Conservation (phyloP, 2,797 vertebrate species). For the Melopsittacus undulatus region DNA sequence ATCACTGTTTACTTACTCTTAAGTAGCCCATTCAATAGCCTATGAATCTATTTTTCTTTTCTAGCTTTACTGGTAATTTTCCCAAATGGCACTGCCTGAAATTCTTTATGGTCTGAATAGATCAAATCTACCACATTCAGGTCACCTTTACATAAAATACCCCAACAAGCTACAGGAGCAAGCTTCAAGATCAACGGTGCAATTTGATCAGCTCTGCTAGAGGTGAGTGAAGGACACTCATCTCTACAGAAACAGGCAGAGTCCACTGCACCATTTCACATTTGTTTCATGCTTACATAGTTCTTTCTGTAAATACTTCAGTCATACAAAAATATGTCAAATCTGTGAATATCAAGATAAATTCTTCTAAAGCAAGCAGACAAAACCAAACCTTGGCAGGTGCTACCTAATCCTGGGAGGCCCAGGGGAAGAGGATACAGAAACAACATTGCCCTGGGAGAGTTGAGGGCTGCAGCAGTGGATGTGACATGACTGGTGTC, state of each 20-base stretch:
- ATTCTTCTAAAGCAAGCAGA: background rate
- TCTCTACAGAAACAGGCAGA: background rate
- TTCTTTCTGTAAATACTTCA: background rate
- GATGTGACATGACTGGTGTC: rapidly evolving
- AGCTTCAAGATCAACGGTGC: background rate
- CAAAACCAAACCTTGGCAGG: background rate
- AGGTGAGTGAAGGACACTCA: background rate
- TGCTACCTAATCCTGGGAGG: background rate
- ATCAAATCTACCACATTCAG: background rate
- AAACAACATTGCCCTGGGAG: rapidly evolving
- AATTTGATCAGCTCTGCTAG: background rate
- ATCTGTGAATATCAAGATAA: background rate
- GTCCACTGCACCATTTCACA: background rate
- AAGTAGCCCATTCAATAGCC: background rate
- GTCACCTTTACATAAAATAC: background rate
- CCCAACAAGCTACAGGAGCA: background rate
- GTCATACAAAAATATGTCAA: background rate
- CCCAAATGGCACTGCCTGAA: background rate
- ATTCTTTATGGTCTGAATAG: background rate
- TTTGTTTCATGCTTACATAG: background rate
- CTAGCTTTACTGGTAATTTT: background rate
- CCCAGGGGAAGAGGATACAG: rapidly evolving
- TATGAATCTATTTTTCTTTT: background rate
- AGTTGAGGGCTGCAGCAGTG: background rate
- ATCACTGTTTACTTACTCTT: background rate